Percentiles rank a stretch among this genome's conserved stretches.
Evolutionary conservation across 2,113 vertebrate species (phyloP).

Genomic region (Ptyas mucosa): DNA sequence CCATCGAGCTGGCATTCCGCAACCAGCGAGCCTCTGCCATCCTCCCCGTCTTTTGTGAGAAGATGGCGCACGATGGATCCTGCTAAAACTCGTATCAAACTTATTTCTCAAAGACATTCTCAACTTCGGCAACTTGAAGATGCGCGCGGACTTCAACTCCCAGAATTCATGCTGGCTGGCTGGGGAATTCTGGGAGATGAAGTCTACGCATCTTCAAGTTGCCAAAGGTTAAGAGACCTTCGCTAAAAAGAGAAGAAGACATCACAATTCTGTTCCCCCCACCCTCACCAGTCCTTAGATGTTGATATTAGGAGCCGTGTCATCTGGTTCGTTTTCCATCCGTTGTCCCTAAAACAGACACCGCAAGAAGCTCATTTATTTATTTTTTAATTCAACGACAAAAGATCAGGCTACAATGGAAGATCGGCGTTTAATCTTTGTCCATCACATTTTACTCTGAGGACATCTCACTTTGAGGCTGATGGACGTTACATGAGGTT

Average conservation of each 20-base stretch:
- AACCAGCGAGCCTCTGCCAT: not conserved
- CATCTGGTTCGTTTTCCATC: not conserved
- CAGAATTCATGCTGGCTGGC: too few relatives aligned
- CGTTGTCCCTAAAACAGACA: not conserved
- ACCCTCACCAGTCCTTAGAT: not conserved
- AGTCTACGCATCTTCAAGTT: too few relatives aligned
- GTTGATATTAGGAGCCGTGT: not conserved
- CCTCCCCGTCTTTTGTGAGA: not conserved
- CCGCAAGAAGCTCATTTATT: not conserved
- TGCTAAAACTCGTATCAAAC: too few relatives aligned
- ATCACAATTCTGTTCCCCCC: not conserved
- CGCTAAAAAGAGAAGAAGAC: not conserved
- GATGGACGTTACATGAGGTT: slow-evolving; percentile 17
- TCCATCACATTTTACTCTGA: not conserved
- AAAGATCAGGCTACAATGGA: not conserved
- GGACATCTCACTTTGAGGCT: too few relatives aligned
- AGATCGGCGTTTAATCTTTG: not conserved
- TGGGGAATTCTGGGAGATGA: too few relatives aligned
- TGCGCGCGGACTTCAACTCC: too few relatives aligned
- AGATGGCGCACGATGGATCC: not conserved
- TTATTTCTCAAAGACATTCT: too few relatives aligned
- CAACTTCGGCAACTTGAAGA: too few relatives aligned
- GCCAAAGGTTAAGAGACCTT: not conserved
- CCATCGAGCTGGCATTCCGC: not conserved
- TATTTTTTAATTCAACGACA: not conserved